Percentiles rank a stretch among this genome's conserved stretches.
These are phyloP conservation scores for Scotopteryx bipunctaria DNA, from an alignment of 2,888 invertebrate species.

Conservation along the genomic window DNA sequence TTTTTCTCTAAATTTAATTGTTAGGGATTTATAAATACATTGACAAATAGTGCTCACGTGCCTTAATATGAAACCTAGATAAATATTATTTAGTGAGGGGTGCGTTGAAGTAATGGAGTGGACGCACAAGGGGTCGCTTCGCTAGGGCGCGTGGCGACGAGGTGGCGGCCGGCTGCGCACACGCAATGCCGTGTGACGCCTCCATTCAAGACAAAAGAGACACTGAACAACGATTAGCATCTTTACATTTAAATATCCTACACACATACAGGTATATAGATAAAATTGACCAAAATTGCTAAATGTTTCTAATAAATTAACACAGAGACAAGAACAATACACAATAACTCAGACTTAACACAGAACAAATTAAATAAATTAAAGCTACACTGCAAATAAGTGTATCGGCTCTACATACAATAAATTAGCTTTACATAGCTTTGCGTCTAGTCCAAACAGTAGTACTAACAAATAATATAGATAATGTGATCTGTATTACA, in stretches of 20 bases:
- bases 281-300: conserved; percentile 77
- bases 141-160: conserved; percentile 18
- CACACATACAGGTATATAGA: conserved; percentile 62
- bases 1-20: conserved; percentile 43
- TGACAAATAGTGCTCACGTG: conserved; percentile 70
- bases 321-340: conserved; percentile 18
- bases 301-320: conserved; percentile 55
- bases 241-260: conserved; percentile 57
- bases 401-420: conserved; percentile 40
- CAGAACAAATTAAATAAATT: conserved; percentile 12
- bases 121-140: conserved; percentile 40
- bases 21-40: conserved; percentile 58
- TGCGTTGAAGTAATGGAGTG: conserved; percentile 57
- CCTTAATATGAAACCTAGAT: conserved; percentile 55
- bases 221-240: conserved; percentile 61
- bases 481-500: conserved; percentile 59
- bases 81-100: conserved; percentile 52
- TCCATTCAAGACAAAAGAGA: conserved; percentile 39
- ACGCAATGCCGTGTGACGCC: conserved; percentile 26
- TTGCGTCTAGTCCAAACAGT: conserved; percentile 52
- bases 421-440: conserved; percentile 43
- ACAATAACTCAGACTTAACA: conserved; percentile 19
- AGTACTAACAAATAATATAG: conserved; percentile 43
- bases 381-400: conserved; percentile 41
- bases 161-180: conserved; percentile 21